Percentiles rank a stretch among this genome's conserved stretches.
Conservation (phyloP, 2,797 vertebrate genomes). For the Amniataba percoides region DNA sequence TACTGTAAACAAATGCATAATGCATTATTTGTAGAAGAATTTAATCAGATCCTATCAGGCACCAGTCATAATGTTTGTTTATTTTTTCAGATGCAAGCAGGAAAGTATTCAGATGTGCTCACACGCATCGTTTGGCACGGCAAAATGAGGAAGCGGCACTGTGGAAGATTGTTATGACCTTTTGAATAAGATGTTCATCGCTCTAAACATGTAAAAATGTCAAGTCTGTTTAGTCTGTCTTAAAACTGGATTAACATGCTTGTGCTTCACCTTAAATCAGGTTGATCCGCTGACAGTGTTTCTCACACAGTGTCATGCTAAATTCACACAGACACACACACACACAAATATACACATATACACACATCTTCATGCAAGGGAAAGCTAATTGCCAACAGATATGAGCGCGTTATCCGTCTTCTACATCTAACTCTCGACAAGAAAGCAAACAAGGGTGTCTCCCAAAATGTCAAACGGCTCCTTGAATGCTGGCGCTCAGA, state of each 20-base stretch:
- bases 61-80: not conserved
- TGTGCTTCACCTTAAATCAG: not conserved
- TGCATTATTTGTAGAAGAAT: not conserved
- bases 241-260: no score
- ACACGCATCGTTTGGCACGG: not conserved
- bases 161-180: not conserved
- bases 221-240: not conserved
- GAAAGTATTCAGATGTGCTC: not conserved
- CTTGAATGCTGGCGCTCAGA: not conserved
- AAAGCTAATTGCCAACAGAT: not conserved
- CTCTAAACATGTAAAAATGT: not conserved
- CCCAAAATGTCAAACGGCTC: not conserved
- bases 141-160: slow-evolving; percentile 5
- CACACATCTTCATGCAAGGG: no score
- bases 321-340: no score
- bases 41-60: not conserved
- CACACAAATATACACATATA: no score
- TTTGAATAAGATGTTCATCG: not conserved
- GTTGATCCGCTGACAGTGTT: not conserved
- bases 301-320: not conserved
- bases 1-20: not conserved
- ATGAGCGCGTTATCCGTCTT: not conserved
- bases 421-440: not conserved
- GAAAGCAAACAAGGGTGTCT: not conserved
- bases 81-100: not conserved